Evolutionary conservation across 2,113 vertebrate genomes (phyloP), one percentile per base, ranked within the genome.

Genomic region (Protomyctophum bolini): DNA sequence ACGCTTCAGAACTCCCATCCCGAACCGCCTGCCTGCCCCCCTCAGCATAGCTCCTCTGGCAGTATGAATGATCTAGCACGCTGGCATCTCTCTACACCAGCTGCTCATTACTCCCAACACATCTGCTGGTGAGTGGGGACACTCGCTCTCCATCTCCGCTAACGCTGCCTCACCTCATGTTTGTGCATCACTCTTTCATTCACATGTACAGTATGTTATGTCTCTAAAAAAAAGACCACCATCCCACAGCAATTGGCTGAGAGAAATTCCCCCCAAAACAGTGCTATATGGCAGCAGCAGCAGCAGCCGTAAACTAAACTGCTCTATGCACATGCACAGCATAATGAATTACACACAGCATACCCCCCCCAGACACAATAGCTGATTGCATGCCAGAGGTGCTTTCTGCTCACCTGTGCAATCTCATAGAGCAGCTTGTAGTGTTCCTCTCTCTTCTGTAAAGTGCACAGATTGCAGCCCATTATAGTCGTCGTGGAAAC

Each of bases 341-440:
- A 82, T 55, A 68, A 75, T 67, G 45, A 76, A 78, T 77, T 70
- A 58, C 48, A 47, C 6, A 65, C 55, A 72, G 46, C 33, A 61
- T 59, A 75, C 45, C 74, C 70, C 70, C 61, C 48, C 29, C 46
- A 21, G 52, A 41, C 60, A n/a, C 59, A 45, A 3, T 7, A 33
- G 21, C 14, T 55, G 46, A 33, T 33, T 10, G 63, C 47, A 73
- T 59, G 71, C 63, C 69, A 6, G 66, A 62, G 48, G 58, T 73
- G 76, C 56, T 59, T 28, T 68, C 70, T 6, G 64, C 97, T 98
- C 95, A 99, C 97, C 97, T 99, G 97, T 88, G 96, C 95, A 94
- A 99, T 97, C 96, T 99, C 97, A 89, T 99, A 99, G 64, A 99
- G 96, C 93, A 98, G 95, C 96, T 96, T 98, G 94, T 99, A 99